Evolutionary conservation across 2,888 invertebrate genomes (phyloP).

Genomic region (Marasmarcha lunaedactyla): DNA sequence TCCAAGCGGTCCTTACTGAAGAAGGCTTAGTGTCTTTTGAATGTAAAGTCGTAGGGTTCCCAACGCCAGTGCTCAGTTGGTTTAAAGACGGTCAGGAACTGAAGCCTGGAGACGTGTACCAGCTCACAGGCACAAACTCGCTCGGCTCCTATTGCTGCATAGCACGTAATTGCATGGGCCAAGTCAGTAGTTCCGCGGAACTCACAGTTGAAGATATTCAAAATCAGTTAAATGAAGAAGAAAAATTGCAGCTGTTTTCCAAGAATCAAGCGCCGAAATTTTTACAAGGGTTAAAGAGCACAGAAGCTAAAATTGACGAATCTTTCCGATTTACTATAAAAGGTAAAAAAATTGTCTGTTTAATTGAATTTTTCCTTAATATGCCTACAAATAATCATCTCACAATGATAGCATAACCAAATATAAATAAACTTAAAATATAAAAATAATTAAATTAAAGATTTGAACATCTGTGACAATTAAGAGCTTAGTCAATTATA

Average conservation of each 20-base stretch:
- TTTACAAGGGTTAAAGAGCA: slow-evolving; percentile 82
- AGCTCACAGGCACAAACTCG: slow-evolving; percentile 90
- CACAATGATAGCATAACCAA: too few relatives aligned
- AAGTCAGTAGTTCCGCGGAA: slow-evolving; percentile 87
- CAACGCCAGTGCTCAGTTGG: slow-evolving; percentile 89
- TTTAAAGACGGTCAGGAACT: slow-evolving; percentile 93
- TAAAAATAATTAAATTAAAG: too few relatives aligned
- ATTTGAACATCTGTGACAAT: too few relatives aligned
- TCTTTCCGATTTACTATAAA: slow-evolving; percentile 83
- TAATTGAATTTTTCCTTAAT: too few relatives aligned
- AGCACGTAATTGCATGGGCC: slow-evolving; percentile 91
- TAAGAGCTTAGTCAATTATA: too few relatives aligned
- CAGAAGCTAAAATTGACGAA: slow-evolving; percentile 86
- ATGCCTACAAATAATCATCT: too few relatives aligned
- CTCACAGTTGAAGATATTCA: slow-evolving; percentile 92
- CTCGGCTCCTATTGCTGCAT: slow-evolving; percentile 89
- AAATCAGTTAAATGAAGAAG: slow-evolving; percentile 89
- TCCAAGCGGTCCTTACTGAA: slow-evolving; percentile 90
- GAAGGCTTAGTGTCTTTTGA: slow-evolving; percentile 94
- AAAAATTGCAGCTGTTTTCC: slow-evolving; percentile 79
- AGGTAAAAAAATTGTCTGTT: too few relatives aligned
- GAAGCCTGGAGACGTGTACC: slow-evolving; percentile 92
- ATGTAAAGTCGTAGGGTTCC: slow-evolving; percentile 93
- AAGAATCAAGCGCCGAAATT: slow-evolving; percentile 88
- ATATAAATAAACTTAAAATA: neutral